phyloP scores from a whole-genome alignment of 2,888 invertebrate genomes.

The Eilema griseolum region DNA sequence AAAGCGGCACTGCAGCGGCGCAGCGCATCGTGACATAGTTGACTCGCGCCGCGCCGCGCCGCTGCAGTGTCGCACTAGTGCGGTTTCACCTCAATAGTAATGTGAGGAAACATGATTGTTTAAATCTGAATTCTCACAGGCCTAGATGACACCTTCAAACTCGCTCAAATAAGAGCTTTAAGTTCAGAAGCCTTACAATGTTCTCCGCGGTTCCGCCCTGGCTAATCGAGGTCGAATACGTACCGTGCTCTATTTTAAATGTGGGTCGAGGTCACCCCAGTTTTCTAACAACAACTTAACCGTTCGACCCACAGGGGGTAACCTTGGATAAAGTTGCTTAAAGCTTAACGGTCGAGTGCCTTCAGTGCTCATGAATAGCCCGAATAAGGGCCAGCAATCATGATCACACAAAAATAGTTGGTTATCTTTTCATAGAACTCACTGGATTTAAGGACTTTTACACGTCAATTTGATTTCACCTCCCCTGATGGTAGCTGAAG shows the following conservation, averaged over 20 bases:
- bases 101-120: too few species aligned
- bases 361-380: background rate
- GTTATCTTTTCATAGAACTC: background rate
- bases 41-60: too few species aligned
- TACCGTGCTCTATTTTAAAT: conserved; percentile 2
- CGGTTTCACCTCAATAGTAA: too few species aligned
- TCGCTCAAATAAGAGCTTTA: too few species aligned
- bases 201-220: background rate
- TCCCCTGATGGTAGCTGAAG: too few species aligned
- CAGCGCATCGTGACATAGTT: too few species aligned
- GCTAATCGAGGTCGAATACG: background rate
- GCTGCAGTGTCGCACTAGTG: too few species aligned
- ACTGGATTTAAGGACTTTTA: background rate
- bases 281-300: background rate
- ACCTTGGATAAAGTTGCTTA: background rate
- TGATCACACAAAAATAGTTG: background rate
- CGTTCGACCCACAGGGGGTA: background rate
- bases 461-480: too few species aligned
- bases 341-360: background rate
- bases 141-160: too few species aligned
- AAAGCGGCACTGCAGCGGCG: too few species aligned
- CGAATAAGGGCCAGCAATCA: background rate
- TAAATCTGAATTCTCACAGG: too few species aligned
- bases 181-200: too few species aligned
- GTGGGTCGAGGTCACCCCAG: background rate